These are phyloP conservation scores for Conchocele bisecta DNA, from an alignment of 2,888 invertebrate species.

Conservation along the genomic window DNA sequence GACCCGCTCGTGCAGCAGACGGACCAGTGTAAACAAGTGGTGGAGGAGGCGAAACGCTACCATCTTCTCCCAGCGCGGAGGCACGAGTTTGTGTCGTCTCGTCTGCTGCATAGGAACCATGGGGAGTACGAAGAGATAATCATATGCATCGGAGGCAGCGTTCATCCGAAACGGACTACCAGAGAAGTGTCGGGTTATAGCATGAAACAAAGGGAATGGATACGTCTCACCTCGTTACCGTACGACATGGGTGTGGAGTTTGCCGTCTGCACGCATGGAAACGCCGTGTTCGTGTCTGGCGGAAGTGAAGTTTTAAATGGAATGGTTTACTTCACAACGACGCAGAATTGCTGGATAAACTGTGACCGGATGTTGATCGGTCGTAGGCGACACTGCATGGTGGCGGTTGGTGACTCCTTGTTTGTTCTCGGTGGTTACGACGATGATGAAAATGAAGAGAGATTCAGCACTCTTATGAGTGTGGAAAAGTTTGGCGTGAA, in stretches of 20 bases:
- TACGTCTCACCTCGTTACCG: constrained; percentile 42
- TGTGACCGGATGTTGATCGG: constrained; percentile 59
- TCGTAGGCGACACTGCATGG: constrained; percentile 62
- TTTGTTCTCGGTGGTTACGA: constrained; percentile 66
- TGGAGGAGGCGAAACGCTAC: constrained; percentile 65
- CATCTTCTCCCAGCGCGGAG: constrained; percentile 64
- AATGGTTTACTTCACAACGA: constrained; percentile 49
- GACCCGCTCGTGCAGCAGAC: constrained; percentile 33
- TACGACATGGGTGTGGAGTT: constrained; percentile 63
- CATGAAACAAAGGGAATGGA: constrained; percentile 50
- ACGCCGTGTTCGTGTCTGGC: constrained; percentile 64
- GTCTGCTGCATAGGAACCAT: constrained; percentile 54
- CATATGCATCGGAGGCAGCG: constrained; percentile 53
- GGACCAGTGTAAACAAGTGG: constrained; percentile 39
- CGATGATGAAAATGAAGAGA: constrained; percentile 56
- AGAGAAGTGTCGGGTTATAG: constrained; percentile 61
- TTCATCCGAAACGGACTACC: constrained; percentile 39
- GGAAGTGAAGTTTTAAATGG: constrained; percentile 57
- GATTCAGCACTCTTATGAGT: constrained; percentile 54
- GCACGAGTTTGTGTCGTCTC: constrained; percentile 60
- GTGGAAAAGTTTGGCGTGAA: constrained; percentile 57
- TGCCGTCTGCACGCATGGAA: constrained; percentile 61
- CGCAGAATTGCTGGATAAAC: constrained; percentile 54
- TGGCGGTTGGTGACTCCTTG: constrained; percentile 60
- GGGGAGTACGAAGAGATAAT: constrained; percentile 61